Conservation (phyloP, 2,797 vertebrate species). For the Crocodylus rhombifer region DNA sequence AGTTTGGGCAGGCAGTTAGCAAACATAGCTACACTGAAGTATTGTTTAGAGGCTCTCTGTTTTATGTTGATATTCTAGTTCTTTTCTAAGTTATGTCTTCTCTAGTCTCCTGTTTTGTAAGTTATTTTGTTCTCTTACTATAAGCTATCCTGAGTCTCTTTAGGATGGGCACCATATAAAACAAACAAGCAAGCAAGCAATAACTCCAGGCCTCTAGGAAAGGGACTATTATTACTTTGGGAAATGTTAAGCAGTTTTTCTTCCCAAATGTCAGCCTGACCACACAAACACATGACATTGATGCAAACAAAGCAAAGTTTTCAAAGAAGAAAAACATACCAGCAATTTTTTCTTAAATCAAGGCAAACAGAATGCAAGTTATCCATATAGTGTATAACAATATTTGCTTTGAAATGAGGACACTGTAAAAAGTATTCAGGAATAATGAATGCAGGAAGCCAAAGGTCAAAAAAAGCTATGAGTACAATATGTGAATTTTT, state of each 20-base stretch:
- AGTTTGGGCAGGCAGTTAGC: no score
- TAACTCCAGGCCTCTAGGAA: neutral
- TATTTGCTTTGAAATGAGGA: no score
- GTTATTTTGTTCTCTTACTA: no score
- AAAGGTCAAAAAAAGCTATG: neutral
- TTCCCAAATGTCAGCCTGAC: neutral
- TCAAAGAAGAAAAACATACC: neutral
- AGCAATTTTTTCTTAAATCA: neutral
- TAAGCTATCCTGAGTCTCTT: no score
- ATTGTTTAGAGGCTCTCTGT: no score
- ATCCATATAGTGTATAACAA: neutral
- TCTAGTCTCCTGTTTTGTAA: no score
- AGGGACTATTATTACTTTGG: neutral
- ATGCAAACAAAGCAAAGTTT: neutral
- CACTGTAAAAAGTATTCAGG: neutral
- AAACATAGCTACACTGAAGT: no score
- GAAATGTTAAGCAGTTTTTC: neutral
- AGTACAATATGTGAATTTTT: neutral
- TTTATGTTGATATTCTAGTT: no score
- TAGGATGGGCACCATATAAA: slow-evolving; percentile 25
- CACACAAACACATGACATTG: neutral
- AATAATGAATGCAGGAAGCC: neutral
- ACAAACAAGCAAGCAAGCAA: neutral
- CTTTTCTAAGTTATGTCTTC: no score
- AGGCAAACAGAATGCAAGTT: neutral